Conservation (phyloP, 2,113 vertebrate genomes). For the Suricata suricatta region DNA sequence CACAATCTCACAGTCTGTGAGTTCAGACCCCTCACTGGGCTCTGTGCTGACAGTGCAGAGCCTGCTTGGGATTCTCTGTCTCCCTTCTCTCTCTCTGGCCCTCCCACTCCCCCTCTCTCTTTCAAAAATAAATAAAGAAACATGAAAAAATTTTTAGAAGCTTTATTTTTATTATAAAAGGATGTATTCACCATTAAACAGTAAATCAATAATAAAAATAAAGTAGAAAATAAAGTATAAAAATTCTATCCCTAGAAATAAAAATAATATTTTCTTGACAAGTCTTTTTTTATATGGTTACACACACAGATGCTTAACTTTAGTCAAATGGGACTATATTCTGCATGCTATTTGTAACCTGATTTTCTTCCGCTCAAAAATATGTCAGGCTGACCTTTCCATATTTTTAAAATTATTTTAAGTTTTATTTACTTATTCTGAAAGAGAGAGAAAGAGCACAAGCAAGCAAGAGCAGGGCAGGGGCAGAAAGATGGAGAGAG, state of each 20-base stretch:
- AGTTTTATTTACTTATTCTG: too few species aligned
- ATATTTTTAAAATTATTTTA: neutral
- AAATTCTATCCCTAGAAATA: neutral
- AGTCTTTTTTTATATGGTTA: neutral
- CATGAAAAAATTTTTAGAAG: neutral
- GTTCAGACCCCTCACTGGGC: too few species aligned
- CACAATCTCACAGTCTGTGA: too few species aligned
- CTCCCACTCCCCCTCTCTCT: too few species aligned
- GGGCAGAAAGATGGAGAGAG: too few species aligned
- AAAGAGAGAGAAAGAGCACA: too few species aligned
- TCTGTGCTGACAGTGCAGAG: too few species aligned
- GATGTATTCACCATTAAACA: neutral
- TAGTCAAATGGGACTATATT: neutral
- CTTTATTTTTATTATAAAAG: constrained; percentile 32
- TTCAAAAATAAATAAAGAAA: too few species aligned
- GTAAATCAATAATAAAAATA: neutral
- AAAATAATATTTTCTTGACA: neutral
- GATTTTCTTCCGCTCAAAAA: neutral
- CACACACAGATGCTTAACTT: neutral
- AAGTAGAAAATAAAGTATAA: neutral
- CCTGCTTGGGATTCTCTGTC: too few species aligned
- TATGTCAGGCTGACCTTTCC: neutral
- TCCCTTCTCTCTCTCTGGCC: too few species aligned
- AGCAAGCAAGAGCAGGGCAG: too few species aligned
- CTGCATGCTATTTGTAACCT: neutral